Evolutionary conservation across 2,888 invertebrate species (phyloP), one percentile per base, ranked within the genome.

Genomic region (Andrena fulva): DNA sequence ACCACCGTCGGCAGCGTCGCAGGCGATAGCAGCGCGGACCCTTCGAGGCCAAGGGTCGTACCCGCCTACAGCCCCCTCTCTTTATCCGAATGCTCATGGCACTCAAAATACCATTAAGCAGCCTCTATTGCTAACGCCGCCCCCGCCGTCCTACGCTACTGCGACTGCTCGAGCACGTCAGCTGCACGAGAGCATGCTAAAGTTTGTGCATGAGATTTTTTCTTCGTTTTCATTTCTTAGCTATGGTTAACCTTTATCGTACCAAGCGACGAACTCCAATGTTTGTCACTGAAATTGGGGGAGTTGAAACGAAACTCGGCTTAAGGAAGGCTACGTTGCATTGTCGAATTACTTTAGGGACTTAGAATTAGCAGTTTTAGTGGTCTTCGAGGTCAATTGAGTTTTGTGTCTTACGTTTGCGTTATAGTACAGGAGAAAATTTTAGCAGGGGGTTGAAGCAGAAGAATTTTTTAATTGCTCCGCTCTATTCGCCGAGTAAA

Each of bases 1-100:
- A 89, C 96, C 97, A 68, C 94, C 96, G 86, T 94, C 95, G 87
- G 95, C 95, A 77, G 94, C 95, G 87, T 94, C 95, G 91, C 94
- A 95, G 94, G 95, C 96, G 87, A 95, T 95, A 89, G 96, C 95
- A 87, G 96, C 95, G 75, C 94, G 96, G 92, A 96, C 95, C 91
- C 94, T 95, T 92, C 96, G 96, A 95, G 95, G 96, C 96, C 95
- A 96, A 96, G 96, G 96, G 96, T 96, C 96, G 96, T 95, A 95
- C 95, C 95, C 95, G 95, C 95, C 95, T 94, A 96, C 96, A 95
- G 96, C 95, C 93, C 94, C 94, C 92, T 90, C 93, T 93, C 95
- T 95, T 94, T 92, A 92, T 93, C 90, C 92, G 90, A 94, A 93
- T 93, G 92, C 92, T 92, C 93, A 93, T 92, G 95, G 95, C 89